These are phyloP conservation scores for Cheilosia impressa DNA, from an alignment of 2,888 invertebrate genomes.

Conservation along the genomic window DNA sequence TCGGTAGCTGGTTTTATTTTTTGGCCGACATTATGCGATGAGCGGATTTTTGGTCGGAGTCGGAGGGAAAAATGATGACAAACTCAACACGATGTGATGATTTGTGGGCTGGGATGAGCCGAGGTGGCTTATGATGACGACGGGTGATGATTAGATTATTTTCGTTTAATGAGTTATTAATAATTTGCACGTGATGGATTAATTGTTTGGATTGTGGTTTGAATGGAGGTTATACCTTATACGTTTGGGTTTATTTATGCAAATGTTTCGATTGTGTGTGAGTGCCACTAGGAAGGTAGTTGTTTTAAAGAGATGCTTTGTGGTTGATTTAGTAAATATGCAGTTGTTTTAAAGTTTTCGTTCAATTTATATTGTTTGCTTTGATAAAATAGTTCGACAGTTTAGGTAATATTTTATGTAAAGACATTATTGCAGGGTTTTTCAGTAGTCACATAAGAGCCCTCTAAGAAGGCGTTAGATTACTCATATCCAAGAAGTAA, in stretches of 20 bases:
- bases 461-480: no score
- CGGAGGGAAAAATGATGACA: constrained; percentile 19
- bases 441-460: no score
- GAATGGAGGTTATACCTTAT: background rate
- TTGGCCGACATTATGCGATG: constrained; percentile 25
- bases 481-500: no score
- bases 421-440: no score
- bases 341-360: no score
- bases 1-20: constrained; percentile 45
- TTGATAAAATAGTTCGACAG: no score
- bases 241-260: constrained; percentile 26
- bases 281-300: no score
- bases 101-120: constrained; percentile 8
- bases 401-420: no score
- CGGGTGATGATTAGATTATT: constrained; percentile 31
- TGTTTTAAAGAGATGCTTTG: no score
- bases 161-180: constrained; percentile 41
- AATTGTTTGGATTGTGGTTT: constrained; percentile 15
- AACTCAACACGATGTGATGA: constrained; percentile 22
- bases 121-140: background rate
- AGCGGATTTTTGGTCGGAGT: constrained; percentile 26
- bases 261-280: constrained; percentile 11
- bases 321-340: no score
- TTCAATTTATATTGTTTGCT: no score
- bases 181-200: constrained; percentile 58